Evolutionary conservation across 2,797 vertebrate genomes (phyloP).

Genomic region (Prionace glauca): DNA sequence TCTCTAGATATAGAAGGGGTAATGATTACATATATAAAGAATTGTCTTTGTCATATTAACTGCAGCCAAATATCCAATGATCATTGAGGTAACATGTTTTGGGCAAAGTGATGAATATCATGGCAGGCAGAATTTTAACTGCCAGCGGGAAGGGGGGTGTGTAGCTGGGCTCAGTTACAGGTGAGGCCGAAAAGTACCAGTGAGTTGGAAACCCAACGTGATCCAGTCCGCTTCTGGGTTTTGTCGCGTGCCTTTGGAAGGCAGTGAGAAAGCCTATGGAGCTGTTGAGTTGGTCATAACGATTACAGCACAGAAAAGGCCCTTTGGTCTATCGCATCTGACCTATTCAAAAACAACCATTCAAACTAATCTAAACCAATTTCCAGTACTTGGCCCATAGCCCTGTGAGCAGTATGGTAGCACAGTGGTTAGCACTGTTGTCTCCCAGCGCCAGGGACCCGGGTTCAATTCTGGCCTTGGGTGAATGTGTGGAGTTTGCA

Average conservation of each 20-base stretch:
- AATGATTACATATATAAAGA: not conserved
- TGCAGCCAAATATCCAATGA: not conserved
- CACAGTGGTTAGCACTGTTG: too few species aligned
- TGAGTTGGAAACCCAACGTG: not conserved
- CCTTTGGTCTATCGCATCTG: too few species aligned
- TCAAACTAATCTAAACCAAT: too few species aligned
- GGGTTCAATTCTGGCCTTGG: too few species aligned
- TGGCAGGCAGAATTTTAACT: not conserved
- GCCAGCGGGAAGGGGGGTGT: not conserved
- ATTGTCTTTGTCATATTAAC: not conserved
- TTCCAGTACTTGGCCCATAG: too few species aligned
- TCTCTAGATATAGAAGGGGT: conserved; percentile 44
- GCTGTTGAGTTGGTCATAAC: too few species aligned
- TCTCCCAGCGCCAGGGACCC: too few species aligned
- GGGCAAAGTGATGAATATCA: not conserved
- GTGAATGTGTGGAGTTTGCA: too few species aligned
- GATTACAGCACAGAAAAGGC: too few species aligned
- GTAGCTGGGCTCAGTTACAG: too few species aligned
- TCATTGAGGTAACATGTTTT: not conserved
- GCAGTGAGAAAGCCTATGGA: not conserved
- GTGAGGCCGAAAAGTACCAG: not conserved
- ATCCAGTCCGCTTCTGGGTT: not conserved
- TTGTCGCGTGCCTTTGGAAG: not conserved
- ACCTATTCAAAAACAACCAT: too few species aligned
- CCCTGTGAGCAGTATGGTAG: too few species aligned